A percentile compares a stretch with the other conserved stretches of the same genome.
Evolutionary conservation across 2,113 vertebrate genomes (phyloP).

Genomic region (Mormoops blainvillei): DNA sequence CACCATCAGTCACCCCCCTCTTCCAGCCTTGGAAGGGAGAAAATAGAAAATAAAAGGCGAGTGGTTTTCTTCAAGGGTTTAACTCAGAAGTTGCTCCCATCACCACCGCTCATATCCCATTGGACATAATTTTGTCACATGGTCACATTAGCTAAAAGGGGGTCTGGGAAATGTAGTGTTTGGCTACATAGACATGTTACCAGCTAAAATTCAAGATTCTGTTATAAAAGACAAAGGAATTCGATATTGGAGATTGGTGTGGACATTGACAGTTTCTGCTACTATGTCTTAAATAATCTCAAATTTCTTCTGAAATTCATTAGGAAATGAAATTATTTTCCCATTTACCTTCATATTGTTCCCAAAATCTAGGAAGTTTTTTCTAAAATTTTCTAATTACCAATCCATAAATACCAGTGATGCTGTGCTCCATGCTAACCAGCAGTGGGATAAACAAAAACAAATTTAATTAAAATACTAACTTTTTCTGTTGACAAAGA

Average conservation of each 20-base stretch:
- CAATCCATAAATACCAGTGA: neutral
- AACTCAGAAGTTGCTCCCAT: neutral
- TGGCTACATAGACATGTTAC: neutral
- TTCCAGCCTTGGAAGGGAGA: neutral
- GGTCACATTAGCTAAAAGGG: neutral
- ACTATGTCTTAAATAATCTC: neutral
- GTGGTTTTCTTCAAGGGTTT: neutral
- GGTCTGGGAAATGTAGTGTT: neutral
- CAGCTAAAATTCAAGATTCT: neutral
- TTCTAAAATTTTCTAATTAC: neutral
- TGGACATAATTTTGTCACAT: neutral
- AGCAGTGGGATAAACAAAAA: neutral
- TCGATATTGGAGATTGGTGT: neutral
- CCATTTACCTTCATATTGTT: neutral
- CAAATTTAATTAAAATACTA: neutral
- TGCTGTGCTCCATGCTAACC: neutral
- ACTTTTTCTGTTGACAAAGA: neutral
- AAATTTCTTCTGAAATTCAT: neutral
- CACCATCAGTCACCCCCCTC: neutral
- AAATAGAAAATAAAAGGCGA: neutral
- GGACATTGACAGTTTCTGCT: neutral
- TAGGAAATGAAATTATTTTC: neutral
- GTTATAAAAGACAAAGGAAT: neutral
- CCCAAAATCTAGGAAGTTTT: neutral
- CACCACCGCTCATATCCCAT: neutral